phyloP scores from a whole-genome alignment of 2,113 vertebrate species.

The Colius striatus region DNA sequence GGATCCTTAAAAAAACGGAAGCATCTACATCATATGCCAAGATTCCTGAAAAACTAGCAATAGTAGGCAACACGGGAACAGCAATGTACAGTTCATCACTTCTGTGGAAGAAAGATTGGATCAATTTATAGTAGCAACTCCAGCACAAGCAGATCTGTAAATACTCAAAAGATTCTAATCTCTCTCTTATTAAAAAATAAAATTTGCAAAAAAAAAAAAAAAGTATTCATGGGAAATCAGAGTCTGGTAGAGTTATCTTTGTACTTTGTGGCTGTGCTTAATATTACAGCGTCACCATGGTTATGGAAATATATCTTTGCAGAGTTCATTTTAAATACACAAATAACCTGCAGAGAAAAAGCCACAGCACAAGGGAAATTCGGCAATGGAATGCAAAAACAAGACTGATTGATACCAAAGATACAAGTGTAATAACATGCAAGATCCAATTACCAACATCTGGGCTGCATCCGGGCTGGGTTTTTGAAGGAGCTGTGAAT shows the following conservation, averaged over 20 bases:
- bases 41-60: not conserved
- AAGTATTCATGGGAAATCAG: too few relatives aligned
- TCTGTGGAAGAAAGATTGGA: not conserved
- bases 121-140: not conserved
- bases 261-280: not conserved
- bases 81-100: not conserved
- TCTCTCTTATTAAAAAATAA: not conserved
- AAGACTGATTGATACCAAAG: slow-evolving; percentile 1
- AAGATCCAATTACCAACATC: slow-evolving; percentile 2
- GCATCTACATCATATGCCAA: not conserved
- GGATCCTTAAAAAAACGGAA: not conserved
- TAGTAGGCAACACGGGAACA: not conserved
- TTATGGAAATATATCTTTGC: slow-evolving; percentile 18
- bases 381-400: not conserved
- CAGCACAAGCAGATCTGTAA: not conserved
- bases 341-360: not conserved
- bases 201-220: not conserved
- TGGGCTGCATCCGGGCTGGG: not conserved
- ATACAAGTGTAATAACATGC: not conserved
- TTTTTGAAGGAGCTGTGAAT: slow-evolving; percentile 12
- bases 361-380: not conserved
- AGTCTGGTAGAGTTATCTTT: slow-evolving; percentile 8
- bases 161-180: slow-evolving; percentile 20
- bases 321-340: slow-evolving; percentile 2
- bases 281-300: not conserved